A percentile compares a stretch with the other conserved stretches of the same genome.
phyloP scores from a whole-genome alignment of 2,113 vertebrate species.

The Grus americana region DNA sequence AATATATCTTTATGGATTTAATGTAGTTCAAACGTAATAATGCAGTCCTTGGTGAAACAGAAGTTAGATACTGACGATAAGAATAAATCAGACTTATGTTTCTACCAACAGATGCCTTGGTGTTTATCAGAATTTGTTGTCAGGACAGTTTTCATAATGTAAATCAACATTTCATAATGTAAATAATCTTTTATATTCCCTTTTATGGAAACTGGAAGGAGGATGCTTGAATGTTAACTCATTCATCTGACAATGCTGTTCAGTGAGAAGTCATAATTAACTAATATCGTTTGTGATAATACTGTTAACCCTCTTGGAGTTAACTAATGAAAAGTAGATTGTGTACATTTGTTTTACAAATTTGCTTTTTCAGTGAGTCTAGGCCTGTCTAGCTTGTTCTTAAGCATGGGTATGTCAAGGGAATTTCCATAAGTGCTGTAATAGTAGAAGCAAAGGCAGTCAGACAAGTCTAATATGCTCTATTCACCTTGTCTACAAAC shows the following conservation, averaged over 20 bases:
- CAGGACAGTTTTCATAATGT: neutral
- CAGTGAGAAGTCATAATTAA: neutral
- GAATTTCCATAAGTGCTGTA: conserved; percentile 34
- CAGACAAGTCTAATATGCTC: neutral
- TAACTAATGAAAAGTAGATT: neutral
- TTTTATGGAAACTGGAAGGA: neutral
- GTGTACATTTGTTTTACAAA: neutral
- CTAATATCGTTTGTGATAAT: neutral
- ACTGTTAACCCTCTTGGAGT: neutral
- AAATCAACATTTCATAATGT: neutral
- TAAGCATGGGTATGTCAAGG: neutral
- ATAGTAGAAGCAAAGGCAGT: conserved; percentile 44
- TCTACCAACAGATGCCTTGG: neutral
- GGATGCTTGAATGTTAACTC: neutral
- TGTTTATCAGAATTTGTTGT: neutral
- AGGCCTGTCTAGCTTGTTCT: neutral
- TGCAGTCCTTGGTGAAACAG: neutral
- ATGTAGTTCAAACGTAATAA: neutral
- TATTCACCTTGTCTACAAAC: neutral
- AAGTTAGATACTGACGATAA: neutral
- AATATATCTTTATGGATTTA: neutral
- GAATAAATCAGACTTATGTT: neutral
- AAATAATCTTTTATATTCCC: neutral
- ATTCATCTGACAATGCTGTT: neutral
- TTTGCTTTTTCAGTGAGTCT: neutral